These are phyloP conservation scores for Oryzias dopingdopingensis DNA, from an alignment of 2,797 vertebrate genomes.

Conservation along the genomic window DNA sequence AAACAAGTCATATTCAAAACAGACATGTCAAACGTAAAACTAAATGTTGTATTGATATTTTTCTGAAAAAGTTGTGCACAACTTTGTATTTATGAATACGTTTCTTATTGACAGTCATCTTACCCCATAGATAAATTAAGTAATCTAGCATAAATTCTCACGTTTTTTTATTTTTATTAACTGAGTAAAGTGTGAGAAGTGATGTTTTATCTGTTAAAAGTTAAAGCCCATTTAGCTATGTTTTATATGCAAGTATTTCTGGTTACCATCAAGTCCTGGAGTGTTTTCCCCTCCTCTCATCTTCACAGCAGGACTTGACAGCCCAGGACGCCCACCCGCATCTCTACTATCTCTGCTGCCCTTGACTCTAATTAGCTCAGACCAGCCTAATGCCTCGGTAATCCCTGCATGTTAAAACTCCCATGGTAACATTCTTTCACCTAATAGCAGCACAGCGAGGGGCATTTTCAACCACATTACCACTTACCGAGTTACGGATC, in stretches of 20 bases:
- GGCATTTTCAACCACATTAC: constrained; percentile 92
- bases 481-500: constrained; percentile 95
- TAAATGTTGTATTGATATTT: too few species aligned
- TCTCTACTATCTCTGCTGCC: constrained; percentile 44
- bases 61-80: too few species aligned
- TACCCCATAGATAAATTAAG: too few species aligned
- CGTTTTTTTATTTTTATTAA: not conserved
- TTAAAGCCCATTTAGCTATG: constrained; percentile 21
- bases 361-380: constrained; percentile 75
- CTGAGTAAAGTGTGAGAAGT: not conserved
- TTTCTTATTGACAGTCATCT: too few species aligned
- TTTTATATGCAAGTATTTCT: constrained; percentile 20
- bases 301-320: constrained; percentile 52
- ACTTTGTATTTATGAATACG: too few species aligned
- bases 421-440: constrained; percentile 75
- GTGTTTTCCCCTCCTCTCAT: constrained; percentile 19
- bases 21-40: too few species aligned
- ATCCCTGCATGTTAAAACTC: constrained; percentile 79
- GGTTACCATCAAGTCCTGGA: constrained; percentile 42
- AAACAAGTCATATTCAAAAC: too few species aligned
- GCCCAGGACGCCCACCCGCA: constrained; percentile 52
- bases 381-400: constrained; percentile 62
- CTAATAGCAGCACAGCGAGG: constrained; percentile 87
- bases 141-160: too few species aligned
- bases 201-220: constrained; percentile 13